These are phyloP conservation scores for Calidris pugnax DNA, from an alignment of 2,113 vertebrate genomes.

Conservation along the genomic window DNA sequence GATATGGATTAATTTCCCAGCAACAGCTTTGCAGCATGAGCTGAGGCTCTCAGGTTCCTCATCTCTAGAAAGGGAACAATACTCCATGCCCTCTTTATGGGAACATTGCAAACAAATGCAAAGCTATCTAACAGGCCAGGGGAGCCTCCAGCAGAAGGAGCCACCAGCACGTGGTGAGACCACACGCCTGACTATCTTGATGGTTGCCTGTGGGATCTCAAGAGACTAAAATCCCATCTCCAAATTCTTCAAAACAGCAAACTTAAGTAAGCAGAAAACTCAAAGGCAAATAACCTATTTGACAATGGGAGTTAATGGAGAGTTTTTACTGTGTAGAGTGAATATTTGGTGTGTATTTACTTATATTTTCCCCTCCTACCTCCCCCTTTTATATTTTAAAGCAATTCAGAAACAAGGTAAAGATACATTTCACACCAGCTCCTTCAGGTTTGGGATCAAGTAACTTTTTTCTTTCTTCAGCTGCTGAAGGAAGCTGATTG, in stretches of 20 bases:
- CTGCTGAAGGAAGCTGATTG: not conserved
- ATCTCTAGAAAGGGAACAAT: not conserved
- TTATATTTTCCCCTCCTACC: not conserved
- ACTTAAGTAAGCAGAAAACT: not conserved
- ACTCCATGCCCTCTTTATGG: not conserved
- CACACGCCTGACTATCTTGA: not conserved
- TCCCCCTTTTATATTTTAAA: not conserved
- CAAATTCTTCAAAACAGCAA: not conserved
- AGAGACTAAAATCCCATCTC: not conserved
- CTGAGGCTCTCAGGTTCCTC: not conserved
- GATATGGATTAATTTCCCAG: not conserved
- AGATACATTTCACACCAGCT: not conserved
- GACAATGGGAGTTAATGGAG: not conserved
- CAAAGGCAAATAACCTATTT: not conserved
- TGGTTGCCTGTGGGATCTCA: not conserved
- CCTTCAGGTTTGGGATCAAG: conserved; percentile 3
- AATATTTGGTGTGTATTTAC: not conserved
- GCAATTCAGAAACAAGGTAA: not conserved
- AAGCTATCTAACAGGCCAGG: not conserved
- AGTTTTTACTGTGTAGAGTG: not conserved
- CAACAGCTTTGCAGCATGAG: not conserved
- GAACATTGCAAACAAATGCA: not conserved
- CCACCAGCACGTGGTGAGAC: not conserved
- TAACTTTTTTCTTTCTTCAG: not conserved
- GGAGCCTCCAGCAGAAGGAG: not conserved